Conservation (phyloP, 1,140 invertebrate genomes). For the Dreissena polymorpha region DNA sequence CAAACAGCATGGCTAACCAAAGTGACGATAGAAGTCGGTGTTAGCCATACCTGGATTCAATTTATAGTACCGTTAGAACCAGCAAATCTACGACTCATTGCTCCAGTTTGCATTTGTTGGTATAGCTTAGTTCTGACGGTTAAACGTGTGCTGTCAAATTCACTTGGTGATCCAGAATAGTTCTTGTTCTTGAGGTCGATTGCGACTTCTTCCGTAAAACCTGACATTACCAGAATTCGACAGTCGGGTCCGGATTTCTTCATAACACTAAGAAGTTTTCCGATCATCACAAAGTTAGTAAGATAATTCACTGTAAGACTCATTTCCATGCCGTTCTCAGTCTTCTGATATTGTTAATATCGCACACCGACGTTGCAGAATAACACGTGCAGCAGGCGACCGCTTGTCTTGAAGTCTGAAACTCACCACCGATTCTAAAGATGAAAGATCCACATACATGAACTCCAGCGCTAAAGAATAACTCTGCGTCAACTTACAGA, state of each 20-base stretch:
- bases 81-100: conserved; percentile 5
- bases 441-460: conserved; percentile 59
- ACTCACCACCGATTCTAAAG: conserved; percentile 50
- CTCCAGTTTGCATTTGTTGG: conserved; percentile 38
- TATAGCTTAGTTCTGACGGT: conserved; percentile 44
- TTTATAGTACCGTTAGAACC: conserved; percentile 33
- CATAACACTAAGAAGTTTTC: conserved; percentile 42
- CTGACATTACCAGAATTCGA: conserved; percentile 27
- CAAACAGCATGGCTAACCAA: not conserved
- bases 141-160: not conserved
- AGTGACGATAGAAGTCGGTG: conserved; percentile 1
- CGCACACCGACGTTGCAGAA: conserved; percentile 63
- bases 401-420: conserved; percentile 57
- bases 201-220: conserved; percentile 14
- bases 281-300: conserved; percentile 41
- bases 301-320: conserved; percentile 43
- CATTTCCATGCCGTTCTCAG: conserved; percentile 20
- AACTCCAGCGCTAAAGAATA: conserved; percentile 48
- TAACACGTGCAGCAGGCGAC: conserved; percentile 52
- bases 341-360: conserved; percentile 5
- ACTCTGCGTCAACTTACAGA: not conserved
- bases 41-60: conserved; percentile 27
- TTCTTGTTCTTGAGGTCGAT: conserved; percentile 26
- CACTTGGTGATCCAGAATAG: not conserved
- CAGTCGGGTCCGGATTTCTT: conserved; percentile 38